Evolutionary conservation across 2,797 vertebrate genomes (phyloP).

Genomic region (Cossypha dichroa): DNA sequence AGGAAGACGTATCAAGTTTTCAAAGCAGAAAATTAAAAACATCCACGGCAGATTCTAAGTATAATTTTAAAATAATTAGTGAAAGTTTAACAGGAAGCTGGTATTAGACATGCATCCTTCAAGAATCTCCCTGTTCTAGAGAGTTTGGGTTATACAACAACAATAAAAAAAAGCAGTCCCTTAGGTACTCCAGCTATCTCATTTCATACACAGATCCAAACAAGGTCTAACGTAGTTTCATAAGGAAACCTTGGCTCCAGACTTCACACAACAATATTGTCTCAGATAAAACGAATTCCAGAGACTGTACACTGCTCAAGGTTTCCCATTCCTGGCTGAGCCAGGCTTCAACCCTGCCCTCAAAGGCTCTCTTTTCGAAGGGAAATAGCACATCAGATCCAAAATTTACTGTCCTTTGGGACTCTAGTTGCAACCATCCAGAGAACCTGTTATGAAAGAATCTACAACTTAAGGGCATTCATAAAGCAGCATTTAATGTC

Average conservation of each 20-base stretch:
- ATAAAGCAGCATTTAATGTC: background rate
- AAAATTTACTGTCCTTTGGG: background rate
- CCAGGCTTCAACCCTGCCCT: background rate
- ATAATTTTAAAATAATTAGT: background rate
- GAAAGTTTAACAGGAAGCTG: conserved; percentile 4
- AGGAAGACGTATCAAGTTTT: background rate
- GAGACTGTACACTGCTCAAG: background rate
- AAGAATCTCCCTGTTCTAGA: background rate
- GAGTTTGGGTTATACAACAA: background rate
- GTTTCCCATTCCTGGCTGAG: background rate
- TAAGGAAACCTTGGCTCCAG: background rate
- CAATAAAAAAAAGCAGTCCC: background rate
- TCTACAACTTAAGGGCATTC: background rate
- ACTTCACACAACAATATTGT: background rate
- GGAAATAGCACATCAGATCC: background rate
- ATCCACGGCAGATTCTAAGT: background rate
- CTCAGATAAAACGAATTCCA: conserved; percentile 27
- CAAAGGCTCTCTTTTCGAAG: background rate
- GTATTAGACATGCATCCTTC: background rate
- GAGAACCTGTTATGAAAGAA: background rate
- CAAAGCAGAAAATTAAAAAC: background rate
- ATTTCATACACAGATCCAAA: background rate
- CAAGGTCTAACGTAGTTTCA: background rate
- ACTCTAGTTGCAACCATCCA: background rate
- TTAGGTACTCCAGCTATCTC: background rate